Base-by-base conservation (phyloP, 2,888 invertebrate species). In the Eudemis profundana region DNA sequence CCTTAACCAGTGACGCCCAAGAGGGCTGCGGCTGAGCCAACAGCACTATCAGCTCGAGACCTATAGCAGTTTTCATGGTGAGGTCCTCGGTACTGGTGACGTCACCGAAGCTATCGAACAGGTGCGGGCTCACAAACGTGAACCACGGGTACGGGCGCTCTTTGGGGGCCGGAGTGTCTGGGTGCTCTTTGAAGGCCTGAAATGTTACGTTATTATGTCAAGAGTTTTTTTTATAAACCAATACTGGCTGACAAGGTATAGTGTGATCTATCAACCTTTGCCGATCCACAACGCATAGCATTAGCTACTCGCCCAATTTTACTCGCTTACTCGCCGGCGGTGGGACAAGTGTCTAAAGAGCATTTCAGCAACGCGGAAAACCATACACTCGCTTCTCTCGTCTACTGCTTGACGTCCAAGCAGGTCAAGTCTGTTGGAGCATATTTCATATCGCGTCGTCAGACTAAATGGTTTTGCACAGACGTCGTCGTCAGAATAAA, bases 11-110 rank as follows among this genome's bases (percentile, higher is more conserved):
- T 69, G 95, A 93, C 0, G 95, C 88, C 96, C 96, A 97, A 57
- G 95, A 95, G 0, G 96, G 95, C 76, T 96, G 96, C 0, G 97
- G 96, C 74, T 96, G 96, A 0, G 95, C 94, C 61, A 96, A 79
- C 38, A 97, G 78, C 0, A 97, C 95, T 50, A 94, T 93, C 27
- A 97, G 79, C 73, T 97, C 96, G 62, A 96, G 79, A 0, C 95
- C 94, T 10, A 96, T 91, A 1, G 94, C 94, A 2, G 94, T 94
- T 68, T 93, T 93, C 8, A 93, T 87, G 0, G 93, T 85, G 4
- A 96, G 86, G 21, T 83, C 86, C 38, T 81, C 84, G 0, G 85
- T 79, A 0, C 81, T 81, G 27, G 80, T 75, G 64, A 87, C 87
- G 36, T 84, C 83, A 0, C 90, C 82, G 0, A 85, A 79, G 51